Percentiles rank a stretch among this genome's conserved stretches.
Evolutionary conservation across 1,140 invertebrate species (phyloP).

Genomic region (Diorhabda carinulata): DNA sequence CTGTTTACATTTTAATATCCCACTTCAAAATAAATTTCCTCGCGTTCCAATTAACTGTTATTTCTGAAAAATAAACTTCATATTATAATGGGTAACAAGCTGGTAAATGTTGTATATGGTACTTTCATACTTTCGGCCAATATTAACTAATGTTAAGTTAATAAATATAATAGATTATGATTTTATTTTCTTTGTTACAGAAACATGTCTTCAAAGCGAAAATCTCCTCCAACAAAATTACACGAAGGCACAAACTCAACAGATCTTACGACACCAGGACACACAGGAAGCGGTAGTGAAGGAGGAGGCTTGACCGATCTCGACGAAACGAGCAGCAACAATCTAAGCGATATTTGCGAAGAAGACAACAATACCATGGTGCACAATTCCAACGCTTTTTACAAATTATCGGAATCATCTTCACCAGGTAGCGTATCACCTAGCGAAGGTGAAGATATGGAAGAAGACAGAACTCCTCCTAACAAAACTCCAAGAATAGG

Average conservation of each 20-base stretch:
- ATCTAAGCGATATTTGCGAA: constrained; percentile 48
- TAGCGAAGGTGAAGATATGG: constrained; percentile 56
- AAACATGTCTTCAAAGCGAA: constrained; percentile 92
- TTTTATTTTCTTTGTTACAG: constrained; percentile 54
- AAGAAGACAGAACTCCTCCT: constrained; percentile 51
- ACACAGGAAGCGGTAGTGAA: constrained; percentile 43
- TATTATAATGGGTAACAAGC: too few relatives aligned
- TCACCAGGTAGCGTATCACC: constrained; percentile 52
- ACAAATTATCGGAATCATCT: constrained; percentile 57
- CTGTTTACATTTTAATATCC: too few relatives aligned
- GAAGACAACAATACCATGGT: constrained; percentile 47
- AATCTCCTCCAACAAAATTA: constrained; percentile 85
- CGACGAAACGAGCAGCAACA: constrained; percentile 48
- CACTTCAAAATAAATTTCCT: too few relatives aligned
- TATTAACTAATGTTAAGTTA: too few relatives aligned
- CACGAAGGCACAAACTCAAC: constrained; percentile 67
- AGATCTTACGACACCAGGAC: constrained; percentile 49
- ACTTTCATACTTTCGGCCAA: too few relatives aligned
- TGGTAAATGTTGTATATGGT: too few relatives aligned
- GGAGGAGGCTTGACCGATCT: constrained; percentile 47
- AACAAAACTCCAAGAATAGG: constrained; percentile 43
- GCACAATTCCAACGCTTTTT: constrained; percentile 49
- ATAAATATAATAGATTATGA: too few relatives aligned
- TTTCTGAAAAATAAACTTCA: too few relatives aligned
- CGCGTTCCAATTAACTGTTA: too few relatives aligned